A percentile compares a stretch with the other conserved stretches of the same genome.
phyloP scores from a whole-genome alignment of 2,888 invertebrate genomes.

The Lasiommata megera region DNA sequence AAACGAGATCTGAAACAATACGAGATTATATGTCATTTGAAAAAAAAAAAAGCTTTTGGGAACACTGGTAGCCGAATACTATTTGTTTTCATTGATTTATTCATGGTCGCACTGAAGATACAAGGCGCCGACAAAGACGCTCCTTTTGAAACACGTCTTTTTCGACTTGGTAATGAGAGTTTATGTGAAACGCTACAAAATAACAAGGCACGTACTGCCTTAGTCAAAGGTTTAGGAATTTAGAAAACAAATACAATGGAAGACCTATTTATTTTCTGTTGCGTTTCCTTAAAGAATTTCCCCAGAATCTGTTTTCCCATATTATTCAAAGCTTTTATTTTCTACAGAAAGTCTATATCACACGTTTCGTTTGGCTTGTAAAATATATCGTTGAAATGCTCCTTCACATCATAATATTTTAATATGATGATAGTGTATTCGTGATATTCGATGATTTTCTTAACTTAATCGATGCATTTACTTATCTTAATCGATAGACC shows the following conservation, averaged over 20 bases:
- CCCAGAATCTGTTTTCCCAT: neutral
- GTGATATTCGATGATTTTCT: too few relatives aligned
- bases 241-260: constrained; percentile 35
- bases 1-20: constrained; percentile 72
- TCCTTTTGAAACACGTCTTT: constrained; percentile 61
- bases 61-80: constrained; percentile 78
- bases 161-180: constrained; percentile 74
- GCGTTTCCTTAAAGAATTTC: neutral
- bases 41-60: constrained; percentile 63
- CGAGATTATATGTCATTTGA: constrained; percentile 66
- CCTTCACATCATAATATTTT: too few relatives aligned
- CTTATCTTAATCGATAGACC: too few relatives aligned
- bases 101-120: constrained; percentile 72
- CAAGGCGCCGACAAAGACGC: constrained; percentile 73
- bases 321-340: neutral
- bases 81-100: constrained; percentile 82
- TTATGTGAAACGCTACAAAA: constrained; percentile 63
- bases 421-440: too few relatives aligned
- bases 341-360: neutral
- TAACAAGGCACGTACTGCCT: constrained; percentile 61
- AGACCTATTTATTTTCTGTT: constrained; percentile 25
- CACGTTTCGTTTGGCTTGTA: too few relatives aligned
- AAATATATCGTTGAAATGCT: too few relatives aligned
- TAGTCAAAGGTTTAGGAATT: constrained; percentile 47
- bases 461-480: too few relatives aligned